Evolutionary conservation across 2,888 invertebrate genomes (phyloP).

Genomic region (Beris chalybata): DNA sequence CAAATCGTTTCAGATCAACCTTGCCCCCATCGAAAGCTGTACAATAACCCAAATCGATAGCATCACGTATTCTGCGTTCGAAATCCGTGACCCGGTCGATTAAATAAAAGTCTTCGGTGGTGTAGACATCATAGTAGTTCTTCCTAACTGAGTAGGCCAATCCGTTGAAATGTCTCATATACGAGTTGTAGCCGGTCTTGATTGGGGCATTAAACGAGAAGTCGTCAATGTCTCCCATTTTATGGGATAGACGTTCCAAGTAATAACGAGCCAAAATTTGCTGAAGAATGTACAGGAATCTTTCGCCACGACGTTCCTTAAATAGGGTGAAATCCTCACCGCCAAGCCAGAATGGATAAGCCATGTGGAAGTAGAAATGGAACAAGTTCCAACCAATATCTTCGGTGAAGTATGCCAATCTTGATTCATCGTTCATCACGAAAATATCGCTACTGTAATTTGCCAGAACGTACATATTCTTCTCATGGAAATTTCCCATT

Average conservation of each 20-base stretch:
- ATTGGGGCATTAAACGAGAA: conserved; percentile 61
- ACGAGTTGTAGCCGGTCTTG: conserved; percentile 65
- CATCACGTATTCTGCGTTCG: conserved; percentile 57
- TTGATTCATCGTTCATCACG: conserved; percentile 58
- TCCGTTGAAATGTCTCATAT: conserved; percentile 66
- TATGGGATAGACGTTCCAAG: conserved; percentile 73
- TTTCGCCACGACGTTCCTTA: conserved; percentile 66
- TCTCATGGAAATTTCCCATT: conserved; percentile 35
- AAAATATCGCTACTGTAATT: conserved; percentile 60
- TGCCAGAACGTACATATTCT: conserved; percentile 45
- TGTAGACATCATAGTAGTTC: conserved; percentile 60
- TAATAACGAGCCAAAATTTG: conserved; percentile 74
- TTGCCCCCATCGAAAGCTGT: conserved; percentile 44
- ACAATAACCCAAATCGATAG: conserved; percentile 58
- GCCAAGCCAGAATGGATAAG: conserved; percentile 67
- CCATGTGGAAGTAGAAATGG: conserved; percentile 61
- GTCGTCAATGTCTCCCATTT: conserved; percentile 65
- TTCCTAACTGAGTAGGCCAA: conserved; percentile 67
- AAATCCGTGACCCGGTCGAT: conserved; percentile 53
- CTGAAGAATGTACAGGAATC: conserved; percentile 66
- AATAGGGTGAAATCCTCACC: conserved; percentile 59
- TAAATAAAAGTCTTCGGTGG: conserved; percentile 52
- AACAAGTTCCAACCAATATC: conserved; percentile 65
- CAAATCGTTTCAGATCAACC: conserved; percentile 49
- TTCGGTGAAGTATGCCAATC: conserved; percentile 66